Conservation (phyloP, 2,888 invertebrate genomes). For the Agrochola macilenta region DNA sequence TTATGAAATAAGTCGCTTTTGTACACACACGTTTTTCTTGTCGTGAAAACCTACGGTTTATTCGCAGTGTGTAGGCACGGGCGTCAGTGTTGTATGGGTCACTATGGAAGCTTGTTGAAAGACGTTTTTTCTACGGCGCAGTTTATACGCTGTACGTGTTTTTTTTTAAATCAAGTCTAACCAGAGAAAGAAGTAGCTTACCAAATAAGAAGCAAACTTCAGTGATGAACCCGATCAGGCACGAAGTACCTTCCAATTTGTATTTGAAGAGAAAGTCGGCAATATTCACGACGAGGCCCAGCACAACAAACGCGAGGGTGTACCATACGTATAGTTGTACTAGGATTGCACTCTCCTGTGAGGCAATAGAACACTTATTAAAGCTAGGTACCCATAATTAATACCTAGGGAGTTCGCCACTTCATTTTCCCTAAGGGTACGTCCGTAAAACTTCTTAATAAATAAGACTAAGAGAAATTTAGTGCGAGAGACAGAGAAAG, state of each 20-base stretch:
- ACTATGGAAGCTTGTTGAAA: no score
- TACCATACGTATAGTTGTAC: constrained; percentile 82
- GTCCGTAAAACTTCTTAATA: no score
- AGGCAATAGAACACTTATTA: background rate
- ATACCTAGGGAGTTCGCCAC: background rate
- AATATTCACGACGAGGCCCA: constrained; percentile 77
- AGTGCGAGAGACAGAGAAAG: no score
- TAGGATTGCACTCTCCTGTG: constrained; percentile 77
- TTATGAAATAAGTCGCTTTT: background rate
- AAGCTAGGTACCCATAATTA: background rate
- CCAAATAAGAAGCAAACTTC: constrained; percentile 82
- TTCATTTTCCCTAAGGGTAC: no score
- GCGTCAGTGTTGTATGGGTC: no score
- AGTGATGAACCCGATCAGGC: constrained; percentile 72
- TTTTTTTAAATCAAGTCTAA: background rate
- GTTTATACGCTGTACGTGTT: no score
- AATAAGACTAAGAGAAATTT: no score
- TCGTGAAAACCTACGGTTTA: no score
- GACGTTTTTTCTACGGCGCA: no score
- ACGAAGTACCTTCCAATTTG: constrained; percentile 64
- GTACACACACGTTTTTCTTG: no score
- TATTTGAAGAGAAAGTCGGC: constrained; percentile 74
- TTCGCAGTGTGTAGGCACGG: no score
- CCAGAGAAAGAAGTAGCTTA: constrained; percentile 57
- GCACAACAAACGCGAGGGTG: constrained; percentile 78